These are phyloP conservation scores for Nasonia oneida DNA, from an alignment of 2,888 invertebrate species.

Conservation along the genomic window DNA sequence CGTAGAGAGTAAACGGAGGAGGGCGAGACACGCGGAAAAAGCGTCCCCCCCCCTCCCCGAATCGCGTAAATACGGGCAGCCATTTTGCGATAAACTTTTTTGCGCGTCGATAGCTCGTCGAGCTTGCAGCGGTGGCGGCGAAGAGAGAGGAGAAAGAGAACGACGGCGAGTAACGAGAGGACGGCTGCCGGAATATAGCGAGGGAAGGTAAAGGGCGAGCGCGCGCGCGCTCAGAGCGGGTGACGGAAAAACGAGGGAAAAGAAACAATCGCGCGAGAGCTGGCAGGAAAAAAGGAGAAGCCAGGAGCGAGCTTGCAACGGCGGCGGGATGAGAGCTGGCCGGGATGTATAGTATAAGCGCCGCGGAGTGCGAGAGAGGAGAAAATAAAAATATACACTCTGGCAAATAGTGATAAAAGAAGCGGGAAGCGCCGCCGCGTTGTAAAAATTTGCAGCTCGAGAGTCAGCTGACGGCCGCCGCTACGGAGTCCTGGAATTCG, in stretches of 20 bases:
- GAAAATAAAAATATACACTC: constrained; percentile 25
- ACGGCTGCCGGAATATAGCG: constrained; percentile 31
- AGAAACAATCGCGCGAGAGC: constrained; percentile 42
- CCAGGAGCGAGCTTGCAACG: constrained; percentile 40
- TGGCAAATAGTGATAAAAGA: constrained; percentile 20
- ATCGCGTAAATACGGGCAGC: constrained; percentile 79
- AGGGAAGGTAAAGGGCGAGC: not conserved
- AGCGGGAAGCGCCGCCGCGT: not conserved
- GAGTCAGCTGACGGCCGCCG: not conserved
- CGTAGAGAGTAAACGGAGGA: constrained; percentile 50
- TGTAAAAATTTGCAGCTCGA: constrained; percentile 20
- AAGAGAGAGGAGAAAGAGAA: constrained; percentile 22
- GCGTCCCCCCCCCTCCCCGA: constrained; percentile 74
- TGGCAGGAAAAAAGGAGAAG: constrained; percentile 43
- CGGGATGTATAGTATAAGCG: not conserved
- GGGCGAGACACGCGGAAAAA: constrained; percentile 67
- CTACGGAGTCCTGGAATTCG: not conserved
- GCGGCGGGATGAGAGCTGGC: constrained; percentile 54
- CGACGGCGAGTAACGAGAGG: constrained; percentile 52
- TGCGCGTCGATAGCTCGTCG: constrained; percentile 66
- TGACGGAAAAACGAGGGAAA: constrained; percentile 59
- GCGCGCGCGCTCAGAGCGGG: not conserved
- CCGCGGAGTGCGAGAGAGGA: not conserved
- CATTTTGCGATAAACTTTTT: constrained; percentile 77
- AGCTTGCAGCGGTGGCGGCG: constrained; percentile 48